Percentiles rank a stretch among this genome's conserved stretches.
Conservation (phyloP, 2,113 vertebrate genomes). For the Lichenostomus cassidix region DNA sequence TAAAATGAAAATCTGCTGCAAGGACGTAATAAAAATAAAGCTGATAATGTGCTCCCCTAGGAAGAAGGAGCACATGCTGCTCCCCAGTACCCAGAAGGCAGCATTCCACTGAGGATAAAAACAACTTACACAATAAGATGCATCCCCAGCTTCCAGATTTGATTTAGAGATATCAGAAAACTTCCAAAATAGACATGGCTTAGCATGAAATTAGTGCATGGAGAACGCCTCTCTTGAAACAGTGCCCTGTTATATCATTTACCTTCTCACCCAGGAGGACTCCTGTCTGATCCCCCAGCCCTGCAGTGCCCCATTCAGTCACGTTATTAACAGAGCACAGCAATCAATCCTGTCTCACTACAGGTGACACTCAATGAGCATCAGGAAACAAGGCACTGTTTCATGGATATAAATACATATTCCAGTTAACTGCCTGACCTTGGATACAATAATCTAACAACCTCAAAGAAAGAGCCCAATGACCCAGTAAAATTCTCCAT, state of each 20-base stretch:
- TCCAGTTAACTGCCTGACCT: not conserved
- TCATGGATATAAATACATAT: not conserved
- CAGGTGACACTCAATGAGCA: not conserved
- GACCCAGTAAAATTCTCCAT: not conserved
- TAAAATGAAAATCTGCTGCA: constrained; percentile 27
- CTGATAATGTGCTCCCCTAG: not conserved
- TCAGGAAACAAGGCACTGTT: not conserved
- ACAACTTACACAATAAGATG: not conserved
- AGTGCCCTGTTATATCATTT: not conserved
- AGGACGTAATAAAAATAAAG: constrained; percentile 15
- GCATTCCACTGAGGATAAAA: not conserved
- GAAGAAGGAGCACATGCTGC: not conserved
- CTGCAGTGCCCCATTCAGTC: not conserved
- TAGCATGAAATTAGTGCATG: not conserved
- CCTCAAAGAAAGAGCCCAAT: not conserved
- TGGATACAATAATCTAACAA: not conserved
- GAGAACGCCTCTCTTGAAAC: not conserved
- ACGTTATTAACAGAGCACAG: not conserved
- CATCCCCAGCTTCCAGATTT: not conserved
- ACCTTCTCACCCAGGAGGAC: not conserved
- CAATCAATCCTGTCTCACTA: not conserved
- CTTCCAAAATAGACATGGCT: not conserved
- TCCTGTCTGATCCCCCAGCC: not conserved
- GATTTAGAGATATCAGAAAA: not conserved
- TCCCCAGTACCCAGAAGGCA: not conserved